phyloP scores from a whole-genome alignment of 2,113 vertebrate species.

The Muntiacus reevesi region DNA sequence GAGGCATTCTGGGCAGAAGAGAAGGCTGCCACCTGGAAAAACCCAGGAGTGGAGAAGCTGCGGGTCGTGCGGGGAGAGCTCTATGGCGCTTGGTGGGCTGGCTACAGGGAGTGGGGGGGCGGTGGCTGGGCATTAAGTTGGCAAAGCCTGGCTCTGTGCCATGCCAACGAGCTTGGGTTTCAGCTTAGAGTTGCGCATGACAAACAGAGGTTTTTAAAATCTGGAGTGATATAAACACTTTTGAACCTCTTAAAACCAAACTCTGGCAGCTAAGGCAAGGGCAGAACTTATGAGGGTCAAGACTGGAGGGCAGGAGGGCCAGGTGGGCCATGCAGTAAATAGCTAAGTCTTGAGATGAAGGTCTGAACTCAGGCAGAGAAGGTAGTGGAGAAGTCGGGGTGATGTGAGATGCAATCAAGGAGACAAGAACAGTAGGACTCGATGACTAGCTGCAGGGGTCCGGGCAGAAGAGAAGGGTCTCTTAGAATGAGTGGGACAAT shows the following conservation, averaged over 20 bases:
- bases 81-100: not conserved
- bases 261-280: not conserved
- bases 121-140: not conserved
- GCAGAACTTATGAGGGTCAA: not conserved
- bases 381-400: not conserved
- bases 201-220: not conserved
- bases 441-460: fast-evolving
- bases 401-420: not conserved
- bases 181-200: not conserved
- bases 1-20: not conserved
- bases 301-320: not conserved
- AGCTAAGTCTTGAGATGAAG: not conserved
- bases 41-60: not conserved
- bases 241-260: not conserved
- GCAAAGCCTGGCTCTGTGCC: not conserved
- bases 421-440: not conserved
- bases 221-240: not conserved
- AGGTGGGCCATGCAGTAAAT: fast-evolving
- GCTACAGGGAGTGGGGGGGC: not conserved
- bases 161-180: not conserved
- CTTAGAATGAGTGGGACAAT: not conserved
- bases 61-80: fast-evolving
- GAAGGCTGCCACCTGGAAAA: not conserved
- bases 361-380: not conserved
- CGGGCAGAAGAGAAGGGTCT: not conserved